Percentiles rank a stretch among this genome's conserved stretches.
phyloP scores from a whole-genome alignment of 2,888 invertebrate genomes.

The Perdita meconis region DNA sequence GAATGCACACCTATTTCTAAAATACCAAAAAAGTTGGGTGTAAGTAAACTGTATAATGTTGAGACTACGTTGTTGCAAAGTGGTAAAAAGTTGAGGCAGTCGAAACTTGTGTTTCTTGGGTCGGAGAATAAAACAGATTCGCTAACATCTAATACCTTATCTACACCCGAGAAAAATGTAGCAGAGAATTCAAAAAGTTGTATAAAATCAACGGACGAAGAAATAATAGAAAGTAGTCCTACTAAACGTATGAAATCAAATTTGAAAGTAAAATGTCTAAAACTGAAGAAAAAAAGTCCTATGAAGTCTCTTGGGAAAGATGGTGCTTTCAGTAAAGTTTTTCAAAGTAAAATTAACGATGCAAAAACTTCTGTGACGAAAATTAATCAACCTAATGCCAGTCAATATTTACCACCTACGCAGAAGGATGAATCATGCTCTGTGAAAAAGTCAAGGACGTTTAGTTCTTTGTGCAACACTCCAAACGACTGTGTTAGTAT shows the following conservation, averaged over 20 bases:
- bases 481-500: not conserved
- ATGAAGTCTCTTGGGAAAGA: not conserved
- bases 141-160: not conserved
- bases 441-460: slow-evolving; percentile 5
- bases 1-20: slow-evolving; percentile 29
- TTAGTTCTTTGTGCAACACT: not conserved
- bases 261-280: slow-evolving; percentile 22
- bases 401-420: not conserved
- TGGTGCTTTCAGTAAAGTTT: not conserved
- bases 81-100: slow-evolving; percentile 74
- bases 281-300: slow-evolving; percentile 28
- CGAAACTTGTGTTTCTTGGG: slow-evolving; percentile 69
- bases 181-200: not conserved
- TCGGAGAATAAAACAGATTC: slow-evolving; percentile 3
- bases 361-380: not conserved
- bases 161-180: slow-evolving; percentile 2
- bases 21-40: slow-evolving; percentile 26
- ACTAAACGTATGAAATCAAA: slow-evolving; percentile 17
- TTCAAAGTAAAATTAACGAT: not conserved
- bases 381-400: not conserved
- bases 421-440: not conserved
- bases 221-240: slow-evolving; percentile 59
- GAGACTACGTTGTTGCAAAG: slow-evolving; percentile 60
- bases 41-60: slow-evolving; percentile 55
- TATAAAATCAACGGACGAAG: slow-evolving; percentile 38